Percentiles rank a stretch among this genome's conserved stretches.
These are phyloP conservation scores for Brenthis hecate DNA, from an alignment of 2,888 invertebrate species.

Conservation along the genomic window DNA sequence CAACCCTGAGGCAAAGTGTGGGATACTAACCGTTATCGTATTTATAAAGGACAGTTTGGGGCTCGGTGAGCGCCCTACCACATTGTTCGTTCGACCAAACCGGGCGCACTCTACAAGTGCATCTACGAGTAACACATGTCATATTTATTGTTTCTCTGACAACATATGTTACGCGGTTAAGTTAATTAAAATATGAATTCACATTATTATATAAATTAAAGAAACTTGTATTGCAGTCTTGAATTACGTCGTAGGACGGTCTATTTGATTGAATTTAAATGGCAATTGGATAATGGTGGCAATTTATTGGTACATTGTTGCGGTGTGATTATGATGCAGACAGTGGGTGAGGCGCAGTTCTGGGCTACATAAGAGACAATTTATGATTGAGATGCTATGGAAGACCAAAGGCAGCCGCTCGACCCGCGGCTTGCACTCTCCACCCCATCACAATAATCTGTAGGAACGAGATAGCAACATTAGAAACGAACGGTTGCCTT, in stretches of 20 bases:
- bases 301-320: constrained; percentile 27
- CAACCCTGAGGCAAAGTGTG: constrained; percentile 33
- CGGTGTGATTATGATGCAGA: constrained; percentile 16
- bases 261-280: constrained; percentile 31
- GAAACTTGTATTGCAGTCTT: constrained; percentile 4
- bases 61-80: constrained; percentile 35
- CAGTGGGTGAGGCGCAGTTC: background rate
- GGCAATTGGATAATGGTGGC: constrained; percentile 31
- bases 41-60: constrained; percentile 40
- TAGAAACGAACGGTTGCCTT: constrained; percentile 78
- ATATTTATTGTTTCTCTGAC: constrained; percentile 22
- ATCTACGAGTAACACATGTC: constrained; percentile 20
- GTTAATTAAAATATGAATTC: constrained; percentile 19
- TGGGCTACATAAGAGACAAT: constrained; percentile 9
- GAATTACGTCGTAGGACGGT: constrained; percentile 22
- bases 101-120: constrained; percentile 15
- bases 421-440: constrained; percentile 44
- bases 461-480: constrained; percentile 71
- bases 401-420: constrained; percentile 34
- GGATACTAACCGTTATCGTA: constrained; percentile 38
- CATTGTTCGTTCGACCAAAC: constrained; percentile 22
- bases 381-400: constrained; percentile 1
- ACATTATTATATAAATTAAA: constrained; percentile 1
- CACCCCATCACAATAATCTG: constrained; percentile 75
- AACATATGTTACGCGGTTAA: constrained; percentile 26